These are phyloP conservation scores for Latrodectus hesperus DNA, from an alignment of 2,888 invertebrate species.

Conservation along the genomic window DNA sequence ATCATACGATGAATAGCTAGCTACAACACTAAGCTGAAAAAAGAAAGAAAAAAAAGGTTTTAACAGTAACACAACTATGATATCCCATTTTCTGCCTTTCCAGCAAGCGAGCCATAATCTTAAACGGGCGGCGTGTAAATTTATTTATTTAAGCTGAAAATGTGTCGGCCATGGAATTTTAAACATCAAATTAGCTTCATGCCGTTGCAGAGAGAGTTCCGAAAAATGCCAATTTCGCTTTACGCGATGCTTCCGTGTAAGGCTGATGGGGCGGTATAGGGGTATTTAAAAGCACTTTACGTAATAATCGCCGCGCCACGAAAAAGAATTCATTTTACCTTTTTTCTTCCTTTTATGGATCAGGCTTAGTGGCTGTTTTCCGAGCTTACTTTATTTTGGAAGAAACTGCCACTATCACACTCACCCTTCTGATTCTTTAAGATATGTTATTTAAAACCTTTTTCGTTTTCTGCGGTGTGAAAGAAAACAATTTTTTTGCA, in stretches of 20 bases:
- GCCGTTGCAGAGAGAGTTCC: not conserved
- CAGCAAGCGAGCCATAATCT: conserved; percentile 7
- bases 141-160: conserved; percentile 8
- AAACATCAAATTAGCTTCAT: conserved; percentile 47
- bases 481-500: too few relatives aligned
- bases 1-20: not conserved
- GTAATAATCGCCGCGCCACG: conserved; percentile 34
- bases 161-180: conserved; percentile 28
- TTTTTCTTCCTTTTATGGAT: too few relatives aligned
- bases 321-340: too few relatives aligned
- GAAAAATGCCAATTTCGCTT: conserved; percentile 23
- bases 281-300: conserved; percentile 50
- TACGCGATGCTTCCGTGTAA: conserved; percentile 3
- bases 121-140: conserved; percentile 24
- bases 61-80: too few relatives aligned
- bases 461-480: too few relatives aligned
- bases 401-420: too few relatives aligned
- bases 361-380: too few relatives aligned
- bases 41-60: not conserved
- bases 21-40: not conserved
- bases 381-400: too few relatives aligned
- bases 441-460: too few relatives aligned
- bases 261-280: conserved; percentile 26
- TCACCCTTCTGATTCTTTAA: too few relatives aligned
- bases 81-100: not conserved